Percentiles rank a stretch among this genome's conserved stretches.
Conservation (phyloP, 2,888 invertebrate species). For the Phasia obesa region DNA sequence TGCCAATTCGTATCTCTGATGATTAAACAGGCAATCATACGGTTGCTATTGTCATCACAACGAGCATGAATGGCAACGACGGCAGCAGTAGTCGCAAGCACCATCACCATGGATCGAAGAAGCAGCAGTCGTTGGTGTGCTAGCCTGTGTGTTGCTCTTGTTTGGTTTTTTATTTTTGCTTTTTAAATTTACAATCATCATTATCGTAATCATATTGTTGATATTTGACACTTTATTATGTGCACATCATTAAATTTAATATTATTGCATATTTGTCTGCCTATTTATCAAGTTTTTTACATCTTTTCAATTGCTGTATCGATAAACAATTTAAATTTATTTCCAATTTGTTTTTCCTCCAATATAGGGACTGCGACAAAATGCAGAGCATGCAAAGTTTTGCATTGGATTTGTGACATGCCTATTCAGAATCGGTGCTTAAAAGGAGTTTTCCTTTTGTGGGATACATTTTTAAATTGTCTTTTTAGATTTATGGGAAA, state of each 20-base stretch:
- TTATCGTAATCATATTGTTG: slow-evolving; percentile 68
- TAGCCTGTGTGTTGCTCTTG: not conserved
- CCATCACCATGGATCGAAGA: slow-evolving; percentile 18
- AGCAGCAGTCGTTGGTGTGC: slow-evolving; percentile 8
- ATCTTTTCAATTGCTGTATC: slow-evolving; percentile 39
- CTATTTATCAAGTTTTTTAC: slow-evolving; percentile 63
- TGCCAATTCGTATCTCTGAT: slow-evolving; percentile 46
- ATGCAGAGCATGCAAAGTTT: too few relatives aligned
- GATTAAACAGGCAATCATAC: slow-evolving; percentile 48
- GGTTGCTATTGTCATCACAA: slow-evolving; percentile 34
- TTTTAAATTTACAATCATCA: slow-evolving; percentile 61
- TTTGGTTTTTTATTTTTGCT: slow-evolving; percentile 1
- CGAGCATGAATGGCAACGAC: slow-evolving; percentile 1
- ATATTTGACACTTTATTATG: slow-evolving; percentile 79
- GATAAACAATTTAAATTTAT: slow-evolving; percentile 23
- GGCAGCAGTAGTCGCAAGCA: slow-evolving; percentile 2
- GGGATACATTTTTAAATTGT: too few relatives aligned
- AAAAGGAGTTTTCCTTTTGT: too few relatives aligned
- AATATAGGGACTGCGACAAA: too few relatives aligned
- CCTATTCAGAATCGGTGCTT: too few relatives aligned
- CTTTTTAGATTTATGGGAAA: too few relatives aligned
- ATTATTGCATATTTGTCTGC: slow-evolving; percentile 68
- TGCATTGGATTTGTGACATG: too few relatives aligned
- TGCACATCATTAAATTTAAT: slow-evolving; percentile 79
- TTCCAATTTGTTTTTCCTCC: slow-evolving; percentile 26